Percentiles rank a stretch among this genome's conserved stretches.
Evolutionary conservation across 35 echinoderm and acorn worm genomes (phyloP).

Genomic region (Stichopus chloronotus): DNA sequence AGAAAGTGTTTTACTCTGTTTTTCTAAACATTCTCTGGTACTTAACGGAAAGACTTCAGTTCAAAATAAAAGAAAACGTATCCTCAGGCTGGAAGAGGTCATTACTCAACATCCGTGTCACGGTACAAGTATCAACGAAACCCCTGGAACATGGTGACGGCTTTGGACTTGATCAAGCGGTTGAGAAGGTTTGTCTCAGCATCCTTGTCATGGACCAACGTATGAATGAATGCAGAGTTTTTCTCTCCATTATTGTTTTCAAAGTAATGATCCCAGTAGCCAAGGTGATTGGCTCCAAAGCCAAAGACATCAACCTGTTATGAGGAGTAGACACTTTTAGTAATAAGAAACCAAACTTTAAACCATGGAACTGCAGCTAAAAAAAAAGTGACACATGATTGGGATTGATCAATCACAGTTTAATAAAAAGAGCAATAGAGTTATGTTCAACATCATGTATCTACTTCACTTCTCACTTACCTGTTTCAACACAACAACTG

Average conservation of each 20-base stretch:
- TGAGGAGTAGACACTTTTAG: neutral
- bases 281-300: slow-evolving; percentile 50
- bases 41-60: too few relatives aligned
- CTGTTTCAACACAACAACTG: too few relatives aligned
- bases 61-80: too few relatives aligned
- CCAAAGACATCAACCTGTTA: slow-evolving; percentile 68
- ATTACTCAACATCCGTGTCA: too few relatives aligned
- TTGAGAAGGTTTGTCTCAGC: neutral
- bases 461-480: too few relatives aligned
- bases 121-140: neutral
- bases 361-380: neutral
- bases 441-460: too few relatives aligned
- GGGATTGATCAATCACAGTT: too few relatives aligned
- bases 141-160: neutral
- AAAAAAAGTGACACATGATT: too few relatives aligned
- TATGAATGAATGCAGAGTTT: neutral
- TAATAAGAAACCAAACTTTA: neutral
- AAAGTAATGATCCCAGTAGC: slow-evolving; percentile 72
- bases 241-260: slow-evolving; percentile 8
- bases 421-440: too few relatives aligned
- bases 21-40: too few relatives aligned
- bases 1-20: too few relatives aligned
- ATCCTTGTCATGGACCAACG: slow-evolving; percentile 9
- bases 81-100: too few relatives aligned
- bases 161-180: neutral